Conservation (phyloP, 2,888 invertebrate genomes). For the Agrochola litura region DNA sequence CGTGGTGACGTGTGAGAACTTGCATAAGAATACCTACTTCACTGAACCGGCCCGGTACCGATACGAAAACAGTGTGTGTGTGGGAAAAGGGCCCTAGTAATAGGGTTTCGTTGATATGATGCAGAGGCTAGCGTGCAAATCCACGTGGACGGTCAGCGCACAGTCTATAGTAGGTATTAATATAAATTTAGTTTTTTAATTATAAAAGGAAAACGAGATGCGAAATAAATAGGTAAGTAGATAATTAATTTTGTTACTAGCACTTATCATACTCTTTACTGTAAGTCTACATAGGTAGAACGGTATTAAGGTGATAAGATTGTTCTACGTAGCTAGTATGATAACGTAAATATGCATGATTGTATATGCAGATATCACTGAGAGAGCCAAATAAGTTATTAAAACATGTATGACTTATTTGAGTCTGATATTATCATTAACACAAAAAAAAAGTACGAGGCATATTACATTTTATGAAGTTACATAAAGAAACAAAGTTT, state of each 20-base stretch:
- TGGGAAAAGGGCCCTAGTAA: background rate
- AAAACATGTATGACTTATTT: constrained; percentile 1
- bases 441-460: background rate
- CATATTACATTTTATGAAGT: background rate
- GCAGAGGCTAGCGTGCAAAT: background rate
- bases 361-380: constrained; percentile 47
- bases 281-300: constrained; percentile 51
- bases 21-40: background rate
- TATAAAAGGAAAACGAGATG: constrained; percentile 3
- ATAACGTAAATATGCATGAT: constrained; percentile 62
- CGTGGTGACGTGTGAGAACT: background rate
- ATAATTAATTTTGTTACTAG: constrained; percentile 26
- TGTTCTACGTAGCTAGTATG: constrained; percentile 58
- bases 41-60: background rate
- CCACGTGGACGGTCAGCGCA: background rate
- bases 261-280: constrained; percentile 42
- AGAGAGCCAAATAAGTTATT: constrained; percentile 25
- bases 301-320: constrained; percentile 73
- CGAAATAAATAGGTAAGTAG: constrained; percentile 18
- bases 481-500: background rate
- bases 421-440: background rate
- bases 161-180: background rate
- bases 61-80: background rate
- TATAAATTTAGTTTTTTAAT: background rate
- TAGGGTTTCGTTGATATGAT: background rate